Evolutionary conservation across 1,140 invertebrate species (phyloP).

Genomic region (Epicauta chinensis): DNA sequence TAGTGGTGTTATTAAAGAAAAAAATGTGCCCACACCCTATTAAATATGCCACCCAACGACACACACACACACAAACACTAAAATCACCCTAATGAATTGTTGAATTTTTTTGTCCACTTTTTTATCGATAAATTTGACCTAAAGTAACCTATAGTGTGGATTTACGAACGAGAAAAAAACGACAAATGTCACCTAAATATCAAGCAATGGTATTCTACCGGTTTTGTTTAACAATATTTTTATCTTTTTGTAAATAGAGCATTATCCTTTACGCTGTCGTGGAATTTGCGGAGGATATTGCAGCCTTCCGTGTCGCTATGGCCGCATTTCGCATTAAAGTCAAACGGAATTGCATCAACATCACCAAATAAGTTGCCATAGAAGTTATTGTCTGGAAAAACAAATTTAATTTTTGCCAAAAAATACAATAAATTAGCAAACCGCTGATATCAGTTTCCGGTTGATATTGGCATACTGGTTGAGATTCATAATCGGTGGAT

Average conservation of each 20-base stretch:
- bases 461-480: conserved; percentile 63
- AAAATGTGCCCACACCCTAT: conserved; percentile 7
- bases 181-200: conserved; percentile 12
- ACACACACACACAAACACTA: too few species aligned
- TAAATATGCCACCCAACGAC: conserved; percentile 1
- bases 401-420: background rate
- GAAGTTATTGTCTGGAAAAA: conserved; percentile 56
- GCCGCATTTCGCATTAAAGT: conserved; percentile 39
- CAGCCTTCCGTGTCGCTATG: conserved; percentile 27
- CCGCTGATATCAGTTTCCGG: conserved; percentile 57
- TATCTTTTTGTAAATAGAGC: too few species aligned
- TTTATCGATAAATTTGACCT: background rate
- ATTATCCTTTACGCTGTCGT: background rate
- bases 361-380: conserved; percentile 61
- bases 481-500: conserved; percentile 63
- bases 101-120: conserved; percentile 3
- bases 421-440: conserved; percentile 34
- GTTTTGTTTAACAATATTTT: conserved; percentile 14
- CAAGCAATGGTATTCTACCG: conserved; percentile 12
- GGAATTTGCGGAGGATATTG: conserved; percentile 6
- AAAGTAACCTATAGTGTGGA: conserved; percentile 8
- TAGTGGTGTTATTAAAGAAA: background rate
- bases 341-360: conserved; percentile 71
- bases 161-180: too few species aligned
- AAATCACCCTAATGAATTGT: too few species aligned